A percentile compares a stretch with the other conserved stretches of the same genome.
Conservation (phyloP, 2,113 vertebrate species). For the Apteryx mantelli region DNA sequence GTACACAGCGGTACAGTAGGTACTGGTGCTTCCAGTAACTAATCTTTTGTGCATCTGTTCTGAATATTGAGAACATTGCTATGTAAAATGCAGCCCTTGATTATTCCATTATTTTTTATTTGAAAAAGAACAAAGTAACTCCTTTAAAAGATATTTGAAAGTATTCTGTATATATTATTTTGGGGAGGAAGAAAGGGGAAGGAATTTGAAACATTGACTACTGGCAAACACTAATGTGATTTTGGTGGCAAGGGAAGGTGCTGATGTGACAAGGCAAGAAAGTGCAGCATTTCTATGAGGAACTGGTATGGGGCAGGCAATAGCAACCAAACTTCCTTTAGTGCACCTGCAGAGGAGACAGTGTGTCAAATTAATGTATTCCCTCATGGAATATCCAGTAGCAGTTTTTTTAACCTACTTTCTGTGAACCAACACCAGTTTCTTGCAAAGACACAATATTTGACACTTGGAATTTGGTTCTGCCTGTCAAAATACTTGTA, state of each 20-base stretch:
- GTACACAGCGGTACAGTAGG: neutral
- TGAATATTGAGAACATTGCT: neutral
- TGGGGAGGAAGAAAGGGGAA: neutral
- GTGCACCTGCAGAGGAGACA: accelerated
- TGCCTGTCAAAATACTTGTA: neutral
- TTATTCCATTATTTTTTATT: constrained; percentile 16
- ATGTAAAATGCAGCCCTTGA: neutral
- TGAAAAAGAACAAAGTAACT: neutral
- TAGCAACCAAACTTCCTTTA: neutral
- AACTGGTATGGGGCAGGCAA: neutral
- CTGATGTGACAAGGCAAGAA: neutral
- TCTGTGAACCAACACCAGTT: neutral
- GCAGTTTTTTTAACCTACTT: neutral
- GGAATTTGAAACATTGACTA: neutral
- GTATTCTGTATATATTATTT: neutral
- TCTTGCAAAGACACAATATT: neutral
- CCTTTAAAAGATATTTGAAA: neutral
- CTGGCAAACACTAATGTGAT: neutral
- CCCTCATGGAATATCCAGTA: neutral
- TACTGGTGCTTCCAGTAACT: neutral
- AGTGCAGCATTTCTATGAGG: neutral
- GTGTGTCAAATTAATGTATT: neutral
- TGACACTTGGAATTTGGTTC: neutral
- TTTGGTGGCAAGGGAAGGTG: neutral
- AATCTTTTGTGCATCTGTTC: neutral